Conservation (phyloP, 64 coral and sea anemone genomes). For the Pocillopora damicornis region DNA sequence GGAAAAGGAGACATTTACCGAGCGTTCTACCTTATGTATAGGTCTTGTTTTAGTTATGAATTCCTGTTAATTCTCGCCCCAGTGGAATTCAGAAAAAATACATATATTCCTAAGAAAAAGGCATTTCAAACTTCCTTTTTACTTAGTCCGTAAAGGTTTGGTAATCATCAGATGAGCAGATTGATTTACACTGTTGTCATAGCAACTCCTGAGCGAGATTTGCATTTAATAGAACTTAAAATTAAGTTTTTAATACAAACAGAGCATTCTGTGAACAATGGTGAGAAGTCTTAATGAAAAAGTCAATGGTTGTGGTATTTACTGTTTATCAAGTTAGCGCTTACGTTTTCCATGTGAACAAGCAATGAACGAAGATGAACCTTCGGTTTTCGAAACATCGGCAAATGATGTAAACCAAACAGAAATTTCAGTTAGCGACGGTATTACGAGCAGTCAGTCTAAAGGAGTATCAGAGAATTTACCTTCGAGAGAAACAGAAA, state of each 20-base stretch:
- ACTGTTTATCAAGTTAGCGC: not conserved
- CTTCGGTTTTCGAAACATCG: not conserved
- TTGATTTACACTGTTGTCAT: not conserved
- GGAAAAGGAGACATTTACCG: no score
- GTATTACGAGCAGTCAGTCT: not conserved
- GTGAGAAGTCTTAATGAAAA: no score
- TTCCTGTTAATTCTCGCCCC: no score
- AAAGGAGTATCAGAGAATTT: not conserved
- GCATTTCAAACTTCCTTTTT: not conserved
- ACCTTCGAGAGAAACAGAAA: not conserved
- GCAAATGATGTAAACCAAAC: not conserved
- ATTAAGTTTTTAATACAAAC: constrained; percentile 20
- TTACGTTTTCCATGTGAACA: not conserved
- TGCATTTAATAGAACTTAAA: constrained; percentile 11
- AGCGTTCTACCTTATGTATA: no score
- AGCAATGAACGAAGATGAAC: constrained; percentile 2
- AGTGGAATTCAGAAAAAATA: no score
- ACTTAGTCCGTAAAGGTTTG: not conserved
- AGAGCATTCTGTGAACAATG: not conserved
- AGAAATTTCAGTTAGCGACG: not conserved
- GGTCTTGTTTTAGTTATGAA: no score
- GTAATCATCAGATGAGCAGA: not conserved
- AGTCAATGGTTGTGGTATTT: no score
- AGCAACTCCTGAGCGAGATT: not conserved
- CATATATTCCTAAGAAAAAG: no score